phyloP scores from a whole-genome alignment of 1,140 invertebrate genomes.

The Drosophila prosaltans region DNA sequence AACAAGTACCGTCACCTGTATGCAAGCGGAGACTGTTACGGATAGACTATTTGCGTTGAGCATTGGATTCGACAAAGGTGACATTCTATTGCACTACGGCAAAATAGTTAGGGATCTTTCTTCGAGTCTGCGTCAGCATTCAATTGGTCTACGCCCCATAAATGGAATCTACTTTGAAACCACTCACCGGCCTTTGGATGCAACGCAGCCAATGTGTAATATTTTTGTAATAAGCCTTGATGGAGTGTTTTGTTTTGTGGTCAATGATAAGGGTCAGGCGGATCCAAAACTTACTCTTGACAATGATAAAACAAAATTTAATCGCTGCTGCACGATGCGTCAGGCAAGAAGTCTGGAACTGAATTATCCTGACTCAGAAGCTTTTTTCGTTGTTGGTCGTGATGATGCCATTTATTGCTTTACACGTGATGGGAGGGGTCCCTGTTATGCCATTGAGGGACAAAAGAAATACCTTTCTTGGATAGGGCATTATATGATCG shows the following conservation, averaged over 20 bases:
- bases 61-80: constrained; percentile 60
- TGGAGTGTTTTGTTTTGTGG: constrained; percentile 36
- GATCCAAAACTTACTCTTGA: constrained; percentile 33
- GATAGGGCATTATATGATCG: constrained; percentile 46
- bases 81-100: constrained; percentile 50
- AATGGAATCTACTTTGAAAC: constrained; percentile 54
- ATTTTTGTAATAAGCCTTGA: constrained; percentile 53
- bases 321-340: constrained; percentile 53
- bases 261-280: constrained; percentile 50
- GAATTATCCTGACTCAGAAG: constrained; percentile 18
- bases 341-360: constrained; percentile 1
- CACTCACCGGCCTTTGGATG: constrained; percentile 5
- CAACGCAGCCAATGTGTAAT: neutral
- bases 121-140: constrained; percentile 38
- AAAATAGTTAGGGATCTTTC: constrained; percentile 39
- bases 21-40: constrained; percentile 29
- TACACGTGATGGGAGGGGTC: constrained; percentile 56
- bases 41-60: constrained; percentile 42
- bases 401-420: constrained; percentile 69
- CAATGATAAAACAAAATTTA: constrained; percentile 26
- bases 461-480: constrained; percentile 48
- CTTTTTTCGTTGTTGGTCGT: constrained; percentile 54
- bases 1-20: constrained; percentile 30
- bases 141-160: constrained; percentile 33
- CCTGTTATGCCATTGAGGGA: constrained; percentile 63